Conservation (phyloP, 2,888 invertebrate genomes). For the Brassicogethes aeneus region DNA sequence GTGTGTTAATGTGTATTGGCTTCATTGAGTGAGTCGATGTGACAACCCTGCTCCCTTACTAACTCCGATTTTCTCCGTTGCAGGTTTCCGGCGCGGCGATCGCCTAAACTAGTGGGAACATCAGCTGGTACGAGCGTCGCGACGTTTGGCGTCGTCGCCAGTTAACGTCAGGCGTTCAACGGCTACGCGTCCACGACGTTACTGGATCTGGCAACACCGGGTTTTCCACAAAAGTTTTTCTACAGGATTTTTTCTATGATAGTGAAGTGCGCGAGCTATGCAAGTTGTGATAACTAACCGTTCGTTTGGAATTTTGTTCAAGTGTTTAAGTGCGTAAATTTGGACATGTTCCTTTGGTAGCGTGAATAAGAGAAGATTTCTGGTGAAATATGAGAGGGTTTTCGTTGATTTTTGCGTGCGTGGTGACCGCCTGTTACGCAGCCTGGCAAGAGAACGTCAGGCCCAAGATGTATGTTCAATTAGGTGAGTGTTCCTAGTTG, state of each 20-base stretch:
- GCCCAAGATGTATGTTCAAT: slow-evolving; percentile 87
- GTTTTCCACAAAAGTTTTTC: no score
- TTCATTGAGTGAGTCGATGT: background rate
- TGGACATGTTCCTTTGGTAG: slow-evolving; percentile 27
- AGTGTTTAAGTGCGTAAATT: no score
- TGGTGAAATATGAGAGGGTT: slow-evolving; percentile 27
- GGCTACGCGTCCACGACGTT: slow-evolving; percentile 8
- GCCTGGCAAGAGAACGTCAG: slow-evolving; percentile 89
- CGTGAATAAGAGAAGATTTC: slow-evolving; percentile 11
- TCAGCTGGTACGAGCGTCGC: slow-evolving; percentile 45
- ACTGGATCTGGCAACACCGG: slow-evolving; percentile 7
- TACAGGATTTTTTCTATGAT: no score
- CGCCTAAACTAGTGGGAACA: slow-evolving; percentile 29
- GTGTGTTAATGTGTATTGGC: no score
- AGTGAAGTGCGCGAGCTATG: no score
- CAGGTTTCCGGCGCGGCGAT: slow-evolving; percentile 39
- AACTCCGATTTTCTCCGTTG: slow-evolving; percentile 35
- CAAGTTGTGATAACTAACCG: slow-evolving; percentile 30
- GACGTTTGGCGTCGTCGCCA: slow-evolving; percentile 45
- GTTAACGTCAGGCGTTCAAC: slow-evolving; percentile 47
- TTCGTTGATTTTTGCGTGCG: slow-evolving; percentile 43
- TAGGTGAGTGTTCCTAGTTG: slow-evolving; percentile 57
- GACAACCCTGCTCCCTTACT: slow-evolving; percentile 18
- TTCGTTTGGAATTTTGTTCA: no score
- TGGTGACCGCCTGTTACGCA: slow-evolving; percentile 46